A percentile compares a stretch with the other conserved stretches of the same genome.
phyloP scores from a whole-genome alignment of 2,797 vertebrate genomes.

The Cyclura pinguis region DNA sequence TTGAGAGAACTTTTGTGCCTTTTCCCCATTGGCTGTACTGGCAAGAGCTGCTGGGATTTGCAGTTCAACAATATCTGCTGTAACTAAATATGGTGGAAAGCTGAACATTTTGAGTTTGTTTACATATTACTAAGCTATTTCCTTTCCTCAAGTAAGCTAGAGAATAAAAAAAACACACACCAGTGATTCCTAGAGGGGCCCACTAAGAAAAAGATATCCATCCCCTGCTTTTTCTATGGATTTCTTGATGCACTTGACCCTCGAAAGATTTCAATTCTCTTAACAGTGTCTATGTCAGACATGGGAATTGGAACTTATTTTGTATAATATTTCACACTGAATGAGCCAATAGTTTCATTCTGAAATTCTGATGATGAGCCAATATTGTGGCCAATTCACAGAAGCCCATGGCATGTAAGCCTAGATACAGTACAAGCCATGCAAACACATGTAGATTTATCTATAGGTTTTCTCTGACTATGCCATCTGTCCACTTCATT shows the following conservation, averaged over 20 bases:
- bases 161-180: too few species aligned
- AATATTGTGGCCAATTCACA: neutral
- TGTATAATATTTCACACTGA: neutral
- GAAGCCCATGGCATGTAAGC: neutral
- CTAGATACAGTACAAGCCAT: neutral
- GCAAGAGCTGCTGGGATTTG: too few species aligned
- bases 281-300: slow-evolving; percentile 14
- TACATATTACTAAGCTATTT: neutral
- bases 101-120: neutral
- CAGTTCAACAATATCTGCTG: too few species aligned
- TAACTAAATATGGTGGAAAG: neutral
- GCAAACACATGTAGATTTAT: neutral
- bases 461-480: neutral
- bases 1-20: neutral
- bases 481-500: neutral
- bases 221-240: neutral
- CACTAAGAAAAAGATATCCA: too few species aligned
- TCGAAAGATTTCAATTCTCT: neutral
- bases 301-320: neutral
- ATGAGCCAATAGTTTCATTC: neutral
- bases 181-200: neutral
- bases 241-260: neutral
- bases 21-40: neutral
- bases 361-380: neutral
- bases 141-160: too few species aligned